Conservation (phyloP, 2,113 vertebrate genomes). For the Vombatus ursinus region DNA sequence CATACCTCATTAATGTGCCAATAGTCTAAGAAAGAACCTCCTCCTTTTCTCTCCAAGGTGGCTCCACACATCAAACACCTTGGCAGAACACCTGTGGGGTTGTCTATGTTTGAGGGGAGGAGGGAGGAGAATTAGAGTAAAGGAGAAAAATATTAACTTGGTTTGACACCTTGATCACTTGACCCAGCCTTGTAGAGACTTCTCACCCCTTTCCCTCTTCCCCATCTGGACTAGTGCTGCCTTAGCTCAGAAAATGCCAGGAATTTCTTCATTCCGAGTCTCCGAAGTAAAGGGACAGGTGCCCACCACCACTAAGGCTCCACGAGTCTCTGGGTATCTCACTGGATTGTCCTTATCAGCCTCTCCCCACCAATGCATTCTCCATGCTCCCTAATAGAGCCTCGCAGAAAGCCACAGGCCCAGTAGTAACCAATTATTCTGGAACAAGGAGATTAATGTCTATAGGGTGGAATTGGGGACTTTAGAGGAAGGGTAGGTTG, state of each 20-base stretch:
- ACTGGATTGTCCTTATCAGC: not conserved
- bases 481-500: not conserved
- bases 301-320: not conserved
- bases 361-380: too few species aligned
- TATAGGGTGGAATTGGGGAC: not conserved
- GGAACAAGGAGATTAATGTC: not conserved
- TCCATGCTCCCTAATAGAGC: not conserved
- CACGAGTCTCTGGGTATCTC: not conserved
- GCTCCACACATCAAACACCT: not conserved
- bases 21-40: not conserved
- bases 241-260: not conserved
- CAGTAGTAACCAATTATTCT: accelerated
- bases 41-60: not conserved
- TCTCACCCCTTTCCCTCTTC: not conserved
- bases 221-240: not conserved
- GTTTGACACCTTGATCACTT: not conserved
- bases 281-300: not conserved
- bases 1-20: not conserved
- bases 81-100: not conserved
- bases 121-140: not conserved
- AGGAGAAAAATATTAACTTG: not conserved
- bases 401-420: not conserved
- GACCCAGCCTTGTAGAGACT: not conserved
- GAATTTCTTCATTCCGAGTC: not conserved
- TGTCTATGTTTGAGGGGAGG: not conserved